These are phyloP conservation scores for Oceanites oceanicus DNA, from an alignment of 2,113 vertebrate species.

Conservation along the genomic window DNA sequence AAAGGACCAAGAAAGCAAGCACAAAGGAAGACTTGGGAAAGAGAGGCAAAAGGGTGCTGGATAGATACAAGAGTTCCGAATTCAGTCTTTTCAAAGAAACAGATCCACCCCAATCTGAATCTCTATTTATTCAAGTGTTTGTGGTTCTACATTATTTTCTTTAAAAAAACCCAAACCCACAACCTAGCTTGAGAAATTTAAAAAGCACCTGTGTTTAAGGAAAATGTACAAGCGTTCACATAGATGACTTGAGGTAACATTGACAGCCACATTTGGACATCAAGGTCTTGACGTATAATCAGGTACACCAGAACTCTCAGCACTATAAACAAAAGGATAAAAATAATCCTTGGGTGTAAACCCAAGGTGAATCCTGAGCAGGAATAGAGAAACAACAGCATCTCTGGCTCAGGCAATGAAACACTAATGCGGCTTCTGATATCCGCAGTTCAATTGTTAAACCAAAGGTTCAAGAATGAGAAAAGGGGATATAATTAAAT, in stretches of 20 bases:
- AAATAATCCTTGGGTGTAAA: not conserved
- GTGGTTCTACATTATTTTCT: not conserved
- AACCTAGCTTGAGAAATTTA: not conserved
- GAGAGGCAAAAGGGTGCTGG: not conserved
- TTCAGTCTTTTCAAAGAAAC: not conserved
- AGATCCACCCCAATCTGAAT: not conserved
- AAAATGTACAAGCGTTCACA: not conserved
- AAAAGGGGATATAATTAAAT: slow-evolving; percentile 10
- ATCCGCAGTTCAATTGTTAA: not conserved
- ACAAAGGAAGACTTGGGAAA: not conserved
- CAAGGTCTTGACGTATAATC: not conserved
- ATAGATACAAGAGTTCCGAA: not conserved
- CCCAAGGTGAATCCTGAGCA: not conserved
- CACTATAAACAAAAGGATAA: not conserved
- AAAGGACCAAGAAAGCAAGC: not conserved
- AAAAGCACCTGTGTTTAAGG: not conserved
- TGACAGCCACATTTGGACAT: not conserved
- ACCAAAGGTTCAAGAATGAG: not conserved
- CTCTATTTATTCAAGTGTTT: not conserved
- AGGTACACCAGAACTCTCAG: not conserved
- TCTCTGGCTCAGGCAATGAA: not conserved
- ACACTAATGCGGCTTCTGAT: not conserved
- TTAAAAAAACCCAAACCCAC: not conserved
- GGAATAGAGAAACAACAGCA: not conserved
- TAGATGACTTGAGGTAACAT: not conserved